Base-by-base conservation (phyloP, 2,113 vertebrate genomes). In the Acrocephalus arundinaceus region DNA sequence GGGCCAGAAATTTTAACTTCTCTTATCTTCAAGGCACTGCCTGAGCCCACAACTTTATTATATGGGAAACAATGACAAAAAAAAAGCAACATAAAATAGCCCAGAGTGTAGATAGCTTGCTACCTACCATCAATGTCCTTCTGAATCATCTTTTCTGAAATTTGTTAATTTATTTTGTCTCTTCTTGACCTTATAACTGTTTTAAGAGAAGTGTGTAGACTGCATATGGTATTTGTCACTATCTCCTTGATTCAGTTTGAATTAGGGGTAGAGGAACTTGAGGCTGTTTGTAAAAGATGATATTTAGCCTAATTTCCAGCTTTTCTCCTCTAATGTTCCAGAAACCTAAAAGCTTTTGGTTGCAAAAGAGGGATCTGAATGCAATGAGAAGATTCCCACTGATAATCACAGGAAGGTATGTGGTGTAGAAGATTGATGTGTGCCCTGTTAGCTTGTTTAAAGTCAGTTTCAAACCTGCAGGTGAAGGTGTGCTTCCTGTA, bases 401-500 rank as follows among this genome's bases (percentile, higher is more conserved):
- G 37, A 9, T 58, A 74, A 30, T 66, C 27, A 41, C 0, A 0
- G 16, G 10, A 93, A 22, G 5, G 13, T 13, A 35, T 3, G 13
- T 1, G 3, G 4, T 31, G 18, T 28, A 18, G 22, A 81, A 71
- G 11, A 22, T 7, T 46, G 58, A 28, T 57, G 18, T 11, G 15
- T 70, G 46, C 22, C 19, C 18, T 6, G 2, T 3, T 61, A 13
- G 9, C 22, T 67, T 71, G 28, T 39, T 41, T 37, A 59, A 68
- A 67, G 5, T 52, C 30, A 49, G 22, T 58, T 79, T 72, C 54
- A 83, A 84, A 59, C 55, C 19, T 13, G 15, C 65, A 73, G 5
- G 13, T 49, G 16, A 30, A 49, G 10, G 6, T 48, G 14, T 20
- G 9, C 3, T 51, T 63, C 4, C 17, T 83, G 31, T 35, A 37